Evolutionary conservation across 2,888 invertebrate genomes (phyloP), one percentile per base, ranked within the genome.

Genomic region (Drosophila formosana): DNA sequence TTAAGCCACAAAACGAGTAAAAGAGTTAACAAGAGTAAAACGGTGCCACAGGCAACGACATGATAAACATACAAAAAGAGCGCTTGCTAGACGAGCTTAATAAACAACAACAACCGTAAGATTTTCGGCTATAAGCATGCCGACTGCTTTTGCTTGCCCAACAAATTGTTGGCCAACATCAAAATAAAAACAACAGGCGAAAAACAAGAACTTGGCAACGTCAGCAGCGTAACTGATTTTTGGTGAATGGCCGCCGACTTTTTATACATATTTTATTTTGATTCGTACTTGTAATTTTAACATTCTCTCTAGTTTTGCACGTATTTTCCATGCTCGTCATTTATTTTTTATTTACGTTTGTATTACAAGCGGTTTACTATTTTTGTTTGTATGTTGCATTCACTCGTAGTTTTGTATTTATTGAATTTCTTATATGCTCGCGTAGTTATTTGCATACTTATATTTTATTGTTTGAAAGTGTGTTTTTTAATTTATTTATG

Each of bases 11-110:
- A 7, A 41, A 18, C 2, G 13, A 13, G 7, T 4, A 7, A 2
- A 41, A 41, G 18, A 11, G 65, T 73, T 18, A 18, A 18, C 18
- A 18, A 18, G 18, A 18, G 18, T 18, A 18, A 18, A 80, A 80
- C 72, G 82, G 68, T 77, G 86, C 77, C 88, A 82, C 64, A 70
- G 80, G 74, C 78, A 73, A 66, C 64, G 69, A 62, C 77, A 77
- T 68, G 68, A 78, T 66, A 81, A 78, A 73, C 55, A 66, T 37
- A 62, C 52, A 78, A 61, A 37, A 63, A 64, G 46, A 52, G 37
- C 34, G 32, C 51, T 45, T 52, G 58, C 65, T 52, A 60, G 52
- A 61, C 52, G 34, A 30, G 34, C 28, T 34, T 26, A 46, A 55
- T 47, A 56, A 56, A 9, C 30, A 56, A 56, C 34, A 56, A 9